Conservation (phyloP, 2,888 invertebrate genomes). For the Notodonta dromedarius region DNA sequence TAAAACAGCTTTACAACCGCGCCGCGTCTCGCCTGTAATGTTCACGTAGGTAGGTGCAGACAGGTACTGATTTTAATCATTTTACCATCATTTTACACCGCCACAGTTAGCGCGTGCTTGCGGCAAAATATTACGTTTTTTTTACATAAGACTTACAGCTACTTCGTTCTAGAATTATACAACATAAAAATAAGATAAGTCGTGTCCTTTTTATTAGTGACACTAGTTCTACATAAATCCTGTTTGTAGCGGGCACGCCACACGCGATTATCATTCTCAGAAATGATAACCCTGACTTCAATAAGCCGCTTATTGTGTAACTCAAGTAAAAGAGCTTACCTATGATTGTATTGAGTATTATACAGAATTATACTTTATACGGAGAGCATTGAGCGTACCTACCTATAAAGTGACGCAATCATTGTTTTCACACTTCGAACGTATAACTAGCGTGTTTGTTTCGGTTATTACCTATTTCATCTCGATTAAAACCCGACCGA, state of each 20-base stretch:
- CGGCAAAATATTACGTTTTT: neutral
- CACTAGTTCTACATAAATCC: neutral
- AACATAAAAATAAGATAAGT: neutral
- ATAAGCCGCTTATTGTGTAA: slow-evolving; percentile 6
- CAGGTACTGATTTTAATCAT: slow-evolving; percentile 1
- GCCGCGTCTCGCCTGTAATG: neutral
- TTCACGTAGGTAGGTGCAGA: neutral
- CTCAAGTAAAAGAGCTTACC: slow-evolving; percentile 10
- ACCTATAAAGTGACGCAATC: slow-evolving; percentile 17
- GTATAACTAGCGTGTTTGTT: slow-evolving; percentile 14
- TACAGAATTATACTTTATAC: slow-evolving; percentile 20
- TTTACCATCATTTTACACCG: slow-evolving; percentile 2
- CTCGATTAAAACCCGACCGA: slow-evolving; percentile 15
- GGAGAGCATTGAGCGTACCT: slow-evolving; percentile 17
- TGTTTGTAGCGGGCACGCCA: slow-evolving; percentile 11
- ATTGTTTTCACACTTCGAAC: slow-evolving; percentile 15
- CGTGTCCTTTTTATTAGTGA: slow-evolving; percentile 1
- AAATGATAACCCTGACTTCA: slow-evolving; percentile 19
- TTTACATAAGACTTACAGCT: no score
- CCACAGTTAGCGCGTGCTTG: neutral
- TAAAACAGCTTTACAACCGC: neutral
- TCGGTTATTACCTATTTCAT: slow-evolving; percentile 27
- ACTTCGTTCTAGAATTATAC: neutral
- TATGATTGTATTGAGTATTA: slow-evolving; percentile 22
- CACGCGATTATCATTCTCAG: slow-evolving; percentile 24